These are phyloP conservation scores for Apis cerana DNA, from an alignment of 1,140 invertebrate species.

Conservation along the genomic window DNA sequence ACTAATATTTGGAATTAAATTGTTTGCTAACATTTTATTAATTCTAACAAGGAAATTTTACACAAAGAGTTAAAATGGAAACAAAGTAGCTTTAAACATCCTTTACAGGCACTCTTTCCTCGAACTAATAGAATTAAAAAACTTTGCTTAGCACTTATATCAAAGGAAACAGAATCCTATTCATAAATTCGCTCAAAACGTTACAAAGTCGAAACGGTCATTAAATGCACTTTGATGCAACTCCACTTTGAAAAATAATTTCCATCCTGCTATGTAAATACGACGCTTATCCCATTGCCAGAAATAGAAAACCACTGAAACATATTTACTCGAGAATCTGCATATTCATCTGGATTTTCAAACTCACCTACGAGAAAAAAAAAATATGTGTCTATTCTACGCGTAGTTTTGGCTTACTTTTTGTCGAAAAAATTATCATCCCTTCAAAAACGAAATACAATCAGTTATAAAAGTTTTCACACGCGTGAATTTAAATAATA, in stretches of 20 bases:
- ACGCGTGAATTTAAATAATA: too few relatives aligned
- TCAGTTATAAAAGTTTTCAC: too few relatives aligned
- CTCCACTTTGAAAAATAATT: neutral
- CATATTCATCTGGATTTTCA: constrained; percentile 2
- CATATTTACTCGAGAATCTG: neutral
- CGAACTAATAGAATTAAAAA: neutral
- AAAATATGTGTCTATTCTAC: neutral
- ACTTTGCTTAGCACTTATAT: neutral
- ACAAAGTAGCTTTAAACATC: neutral
- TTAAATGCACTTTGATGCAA: neutral
- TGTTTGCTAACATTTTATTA: neutral
- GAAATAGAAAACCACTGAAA: neutral
- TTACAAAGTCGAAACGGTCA: neutral
- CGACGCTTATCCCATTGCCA: neutral
- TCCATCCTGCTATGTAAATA: neutral
- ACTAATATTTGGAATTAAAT: too few relatives aligned
- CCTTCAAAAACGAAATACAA: too few relatives aligned
- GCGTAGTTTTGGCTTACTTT: neutral
- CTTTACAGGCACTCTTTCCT: neutral
- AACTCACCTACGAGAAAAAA: neutral
- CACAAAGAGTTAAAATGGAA: neutral
- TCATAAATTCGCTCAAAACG: neutral
- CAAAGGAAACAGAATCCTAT: neutral
- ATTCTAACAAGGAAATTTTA: neutral
- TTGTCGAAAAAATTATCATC: neutral